These are phyloP conservation scores for Venusia cambrica DNA, from an alignment of 2,888 invertebrate species.

Conservation along the genomic window DNA sequence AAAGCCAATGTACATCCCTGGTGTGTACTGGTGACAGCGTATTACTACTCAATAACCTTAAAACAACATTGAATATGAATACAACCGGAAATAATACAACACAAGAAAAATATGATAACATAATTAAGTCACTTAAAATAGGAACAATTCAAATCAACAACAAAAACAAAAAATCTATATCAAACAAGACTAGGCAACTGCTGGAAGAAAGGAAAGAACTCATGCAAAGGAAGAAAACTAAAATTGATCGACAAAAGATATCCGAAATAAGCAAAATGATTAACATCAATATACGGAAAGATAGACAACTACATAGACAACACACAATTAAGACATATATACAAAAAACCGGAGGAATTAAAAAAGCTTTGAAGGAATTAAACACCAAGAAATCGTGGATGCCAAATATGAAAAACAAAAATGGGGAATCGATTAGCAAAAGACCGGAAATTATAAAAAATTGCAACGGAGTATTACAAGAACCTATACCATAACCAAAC, in stretches of 20 bases:
- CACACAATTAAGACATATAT: too few relatives aligned
- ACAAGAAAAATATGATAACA: not conserved
- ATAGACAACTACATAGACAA: too few relatives aligned
- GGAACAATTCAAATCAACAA: not conserved
- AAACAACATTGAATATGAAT: too few relatives aligned
- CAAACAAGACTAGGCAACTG: not conserved
- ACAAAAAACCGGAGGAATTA: not conserved
- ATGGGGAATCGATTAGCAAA: too few relatives aligned
- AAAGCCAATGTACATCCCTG: not conserved
- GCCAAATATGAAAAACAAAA: constrained; percentile 1
- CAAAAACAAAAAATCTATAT: not conserved
- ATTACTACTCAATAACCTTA: too few relatives aligned
- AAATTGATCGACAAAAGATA: not conserved
- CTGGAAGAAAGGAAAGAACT: not conserved
- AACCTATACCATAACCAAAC: too few relatives aligned
- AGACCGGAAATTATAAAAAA: too few relatives aligned
- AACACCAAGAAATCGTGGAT: not conserved
- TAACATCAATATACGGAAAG: too few relatives aligned
- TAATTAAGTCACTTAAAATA: not conserved
- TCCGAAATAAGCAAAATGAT: not conserved
- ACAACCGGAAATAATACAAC: not conserved
- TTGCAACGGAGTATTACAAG: too few relatives aligned
- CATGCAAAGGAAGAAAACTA: not conserved
- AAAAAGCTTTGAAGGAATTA: constrained; percentile 1
- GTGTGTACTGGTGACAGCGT: not conserved